Evolutionary conservation across 2,113 vertebrate genomes (phyloP).

Genomic region (Forbesichthys agassizii): DNA sequence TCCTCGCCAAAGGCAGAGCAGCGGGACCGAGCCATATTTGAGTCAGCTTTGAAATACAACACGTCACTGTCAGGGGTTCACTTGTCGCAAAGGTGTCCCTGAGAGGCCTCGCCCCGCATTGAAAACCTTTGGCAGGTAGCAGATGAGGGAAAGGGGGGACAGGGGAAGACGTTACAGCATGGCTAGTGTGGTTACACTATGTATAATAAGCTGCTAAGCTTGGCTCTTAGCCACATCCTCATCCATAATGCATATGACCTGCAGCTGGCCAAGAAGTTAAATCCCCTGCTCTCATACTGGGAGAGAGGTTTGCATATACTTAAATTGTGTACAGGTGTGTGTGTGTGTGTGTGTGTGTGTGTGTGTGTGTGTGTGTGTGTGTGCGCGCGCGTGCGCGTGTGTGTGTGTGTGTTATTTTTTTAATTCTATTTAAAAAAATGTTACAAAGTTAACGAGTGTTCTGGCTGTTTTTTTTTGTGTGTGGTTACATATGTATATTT

Average conservation of each 20-base stretch:
- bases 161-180: constrained; percentile 47
- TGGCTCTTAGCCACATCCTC: constrained; percentile 51
- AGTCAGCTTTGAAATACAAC: background rate
- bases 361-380: no score
- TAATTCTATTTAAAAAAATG: no score
- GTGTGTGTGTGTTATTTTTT: background rate
- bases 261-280: constrained; percentile 38
- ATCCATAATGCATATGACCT: constrained; percentile 65
- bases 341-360: background rate
- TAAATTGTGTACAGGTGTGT: constrained; percentile 4
- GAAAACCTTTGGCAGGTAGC: constrained; percentile 55
- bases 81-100: constrained; percentile 48
- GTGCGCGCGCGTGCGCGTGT: no score
- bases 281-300: constrained; percentile 31
- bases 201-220: constrained; percentile 61
- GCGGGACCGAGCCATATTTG: no score
- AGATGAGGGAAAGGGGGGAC: constrained; percentile 53
- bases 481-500: background rate
- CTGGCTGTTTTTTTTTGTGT: background rate
- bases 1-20: no score
- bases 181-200: constrained; percentile 60
- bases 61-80: constrained; percentile 54
- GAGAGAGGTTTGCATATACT: constrained; percentile 22
- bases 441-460: background rate
- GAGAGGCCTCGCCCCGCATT: constrained; percentile 44